Evolutionary conservation across 2,888 invertebrate species (phyloP), one percentile per base, ranked within the genome.

Genomic region (Ochropleura plecta): DNA sequence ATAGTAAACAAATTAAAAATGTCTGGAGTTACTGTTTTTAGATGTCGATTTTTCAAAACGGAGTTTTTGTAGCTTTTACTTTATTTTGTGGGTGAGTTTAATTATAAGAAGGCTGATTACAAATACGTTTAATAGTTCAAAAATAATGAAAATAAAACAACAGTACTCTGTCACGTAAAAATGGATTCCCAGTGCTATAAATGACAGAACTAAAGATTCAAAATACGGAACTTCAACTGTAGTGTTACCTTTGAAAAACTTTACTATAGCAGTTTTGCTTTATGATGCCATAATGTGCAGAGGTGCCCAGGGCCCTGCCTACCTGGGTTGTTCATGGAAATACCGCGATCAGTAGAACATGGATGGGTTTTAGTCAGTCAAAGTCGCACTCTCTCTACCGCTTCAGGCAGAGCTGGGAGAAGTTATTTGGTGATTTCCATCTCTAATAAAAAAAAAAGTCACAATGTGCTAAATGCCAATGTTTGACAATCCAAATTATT

Each of bases 1-100:
- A 83, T 83, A 78, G 67, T 88, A 88, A 86, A 88, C 85, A 88
- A 85, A 88, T 86, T 57, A 48, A 67, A 60, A 44, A 30, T 30
- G 18, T 51, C 63, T 72, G 16, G 44, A 64, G 42, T 44, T 55
- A 60, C 53, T 51, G 63, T 68, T 70, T 64, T 10, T 8, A 68
- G 70, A 66, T n/a, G 18, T 64, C 71, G 44, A 8, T 30, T 67
- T 71, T 55, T 49, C 5, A 8, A 55, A 16, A n/a, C 16, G 4
- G 7, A 4, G 14, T 18, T 53, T 53, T 48, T 16, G 42, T 20
- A 57, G 5, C n/a, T 1, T 57, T 65, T 9, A 5, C 18, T n/a
- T 20, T 14, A 30, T 42, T 62, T 44, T 30, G 8, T 30, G 18
- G 30, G 10, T 57, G 0, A 30, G 30, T 42, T 51, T 64, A 6